These are phyloP conservation scores for Microctenopoma stevenorrisi DNA, from an alignment of 2,797 vertebrate genomes.

Conservation along the genomic window DNA sequence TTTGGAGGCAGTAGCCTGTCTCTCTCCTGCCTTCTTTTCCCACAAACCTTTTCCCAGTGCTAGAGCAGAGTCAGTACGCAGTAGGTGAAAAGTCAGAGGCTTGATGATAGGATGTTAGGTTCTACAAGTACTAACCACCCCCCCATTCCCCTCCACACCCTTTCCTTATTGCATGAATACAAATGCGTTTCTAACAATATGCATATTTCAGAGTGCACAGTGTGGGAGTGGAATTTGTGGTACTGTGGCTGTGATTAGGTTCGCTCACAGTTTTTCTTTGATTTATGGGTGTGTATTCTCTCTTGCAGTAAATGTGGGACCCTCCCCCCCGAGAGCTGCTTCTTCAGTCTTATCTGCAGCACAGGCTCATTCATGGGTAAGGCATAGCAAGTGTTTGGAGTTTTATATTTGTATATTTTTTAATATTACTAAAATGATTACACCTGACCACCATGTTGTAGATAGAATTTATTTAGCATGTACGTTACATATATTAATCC, in stretches of 20 bases:
- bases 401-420: too few relatives aligned
- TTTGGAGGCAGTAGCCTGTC: constrained; percentile 56
- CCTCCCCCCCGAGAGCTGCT: constrained; percentile 92
- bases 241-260: neutral
- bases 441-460: too few relatives aligned
- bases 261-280: constrained; percentile 13
- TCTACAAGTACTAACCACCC: neutral
- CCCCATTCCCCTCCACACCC: neutral
- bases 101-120: constrained; percentile 39
- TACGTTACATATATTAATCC: neutral
- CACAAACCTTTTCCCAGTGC: constrained; percentile 64
- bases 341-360: constrained; percentile 96
- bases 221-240: neutral
- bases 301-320: constrained; percentile 90
- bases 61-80: constrained; percentile 58
- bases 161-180: constrained; percentile 2
- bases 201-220: neutral
- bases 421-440: too few relatives aligned
- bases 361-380: constrained; percentile 93
- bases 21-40: constrained; percentile 61
- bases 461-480: neutral
- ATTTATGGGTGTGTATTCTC: constrained; percentile 40
- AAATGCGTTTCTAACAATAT: constrained; percentile 14
- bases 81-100: constrained; percentile 74
- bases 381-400: constrained; percentile 8